These are phyloP conservation scores for Ochropleura plecta DNA, from an alignment of 2,888 invertebrate genomes.

Conservation along the genomic window DNA sequence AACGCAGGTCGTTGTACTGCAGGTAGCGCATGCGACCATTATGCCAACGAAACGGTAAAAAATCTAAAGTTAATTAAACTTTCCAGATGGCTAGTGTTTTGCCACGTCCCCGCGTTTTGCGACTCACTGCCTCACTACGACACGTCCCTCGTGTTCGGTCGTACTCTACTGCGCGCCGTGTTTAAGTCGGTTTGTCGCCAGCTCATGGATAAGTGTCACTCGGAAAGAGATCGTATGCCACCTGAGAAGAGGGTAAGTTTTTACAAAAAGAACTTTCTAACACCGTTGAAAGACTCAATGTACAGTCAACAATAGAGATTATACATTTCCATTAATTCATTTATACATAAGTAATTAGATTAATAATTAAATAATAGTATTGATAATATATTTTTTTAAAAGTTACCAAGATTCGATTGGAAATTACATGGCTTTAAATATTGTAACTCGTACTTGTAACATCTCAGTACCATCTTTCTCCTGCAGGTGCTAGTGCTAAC, in stretches of 20 bases:
- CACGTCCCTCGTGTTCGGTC: constrained; percentile 97
- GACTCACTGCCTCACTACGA: constrained; percentile 97
- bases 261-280: background rate
- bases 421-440: background rate
- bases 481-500: constrained; percentile 93
- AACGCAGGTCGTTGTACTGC: too few species aligned
- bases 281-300: background rate
- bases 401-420: too few species aligned
- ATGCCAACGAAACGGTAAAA: background rate
- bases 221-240: constrained; percentile 97
- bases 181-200: constrained; percentile 95
- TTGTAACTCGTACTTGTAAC: background rate
- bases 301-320: background rate
- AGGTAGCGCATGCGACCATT: too few species aligned
- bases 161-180: constrained; percentile 95
- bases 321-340: too few species aligned
- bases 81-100: constrained; percentile 97
- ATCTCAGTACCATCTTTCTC: background rate
- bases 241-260: constrained; percentile 93
- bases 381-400: too few species aligned
- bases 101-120: constrained; percentile 98
- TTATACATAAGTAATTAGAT: too few species aligned
- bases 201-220: constrained; percentile 97
- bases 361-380: too few species aligned
- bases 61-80: background rate